A percentile compares a stretch with the other conserved stretches of the same genome.
phyloP scores from a whole-genome alignment of 1,140 invertebrate genomes.

The Streblospio benedicti region DNA sequence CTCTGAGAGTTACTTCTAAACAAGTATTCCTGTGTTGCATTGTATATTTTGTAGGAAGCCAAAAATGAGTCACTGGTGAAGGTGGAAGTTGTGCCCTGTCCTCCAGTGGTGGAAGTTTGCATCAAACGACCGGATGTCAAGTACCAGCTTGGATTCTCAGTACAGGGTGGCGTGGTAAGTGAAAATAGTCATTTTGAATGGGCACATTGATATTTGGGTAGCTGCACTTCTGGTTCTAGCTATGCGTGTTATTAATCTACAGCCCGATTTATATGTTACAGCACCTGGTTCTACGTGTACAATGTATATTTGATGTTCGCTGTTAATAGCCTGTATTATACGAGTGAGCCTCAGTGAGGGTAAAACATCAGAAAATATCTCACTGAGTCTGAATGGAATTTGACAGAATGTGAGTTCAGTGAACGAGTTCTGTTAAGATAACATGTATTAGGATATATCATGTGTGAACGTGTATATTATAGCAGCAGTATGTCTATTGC shows the following conservation, averaged over 20 bases:
- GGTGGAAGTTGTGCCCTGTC: constrained; percentile 96
- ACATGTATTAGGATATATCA: too few species aligned
- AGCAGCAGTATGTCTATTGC: too few species aligned
- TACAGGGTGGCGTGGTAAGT: constrained; percentile 97
- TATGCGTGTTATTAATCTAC: background rate
- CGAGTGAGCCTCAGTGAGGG: background rate
- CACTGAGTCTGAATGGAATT: too few species aligned
- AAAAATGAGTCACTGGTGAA: constrained; percentile 58
- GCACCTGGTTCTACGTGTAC: background rate
- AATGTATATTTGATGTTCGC: background rate
- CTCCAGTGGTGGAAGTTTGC: constrained; percentile 97
- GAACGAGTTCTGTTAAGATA: too few species aligned
- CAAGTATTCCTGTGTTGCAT: too few species aligned
- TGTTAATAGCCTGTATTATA: background rate
- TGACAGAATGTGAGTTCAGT: too few species aligned
- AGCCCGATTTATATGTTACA: background rate
- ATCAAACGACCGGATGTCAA: constrained; percentile 98
- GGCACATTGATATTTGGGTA: background rate
- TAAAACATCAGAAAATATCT: too few species aligned
- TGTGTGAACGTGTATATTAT: too few species aligned
- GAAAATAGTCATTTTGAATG: constrained; percentile 3
- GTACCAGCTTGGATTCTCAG: constrained; percentile 98
- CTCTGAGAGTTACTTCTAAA: too few species aligned
- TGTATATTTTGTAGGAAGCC: background rate
- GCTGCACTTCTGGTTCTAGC: background rate